These are phyloP conservation scores for Tetramorium simillimum DNA, from an alignment of 1,140 invertebrate genomes.

Conservation along the genomic window DNA sequence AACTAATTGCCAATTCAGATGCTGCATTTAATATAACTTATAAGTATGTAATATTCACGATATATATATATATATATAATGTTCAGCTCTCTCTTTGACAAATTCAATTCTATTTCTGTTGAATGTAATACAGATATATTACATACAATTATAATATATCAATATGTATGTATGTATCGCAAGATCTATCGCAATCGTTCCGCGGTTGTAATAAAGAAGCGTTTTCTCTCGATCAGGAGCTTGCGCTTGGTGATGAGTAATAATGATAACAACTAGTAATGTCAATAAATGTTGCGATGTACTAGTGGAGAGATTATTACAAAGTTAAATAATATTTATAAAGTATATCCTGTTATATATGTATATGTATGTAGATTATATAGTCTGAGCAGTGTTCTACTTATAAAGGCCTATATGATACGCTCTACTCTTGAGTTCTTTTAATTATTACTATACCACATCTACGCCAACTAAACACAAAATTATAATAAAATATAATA, in stretches of 20 bases:
- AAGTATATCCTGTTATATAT: constrained; percentile 77
- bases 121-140: constrained; percentile 46
- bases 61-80: constrained; percentile 15
- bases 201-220: constrained; percentile 62
- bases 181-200: constrained; percentile 59
- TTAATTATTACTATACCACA: constrained; percentile 31
- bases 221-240: constrained; percentile 76
- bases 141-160: constrained; percentile 11
- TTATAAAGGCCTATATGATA: constrained; percentile 82
- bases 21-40: constrained; percentile 23
- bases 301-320: constrained; percentile 77
- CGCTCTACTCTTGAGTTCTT: constrained; percentile 45
- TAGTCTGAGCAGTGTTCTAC: constrained; percentile 79
- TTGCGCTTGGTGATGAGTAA: constrained; percentile 76
- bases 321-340: constrained; percentile 82
- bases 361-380: constrained; percentile 80
- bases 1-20: background rate
- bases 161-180: constrained; percentile 59
- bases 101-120: constrained; percentile 36
- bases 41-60: constrained; percentile 18
- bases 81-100: constrained; percentile 37
- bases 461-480: background rate
- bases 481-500: constrained; percentile 6
- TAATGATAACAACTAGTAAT: constrained; percentile 69
- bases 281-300: constrained; percentile 78